Conservation (phyloP, 2,113 vertebrate species). For the Oophaga pumilio region DNA sequence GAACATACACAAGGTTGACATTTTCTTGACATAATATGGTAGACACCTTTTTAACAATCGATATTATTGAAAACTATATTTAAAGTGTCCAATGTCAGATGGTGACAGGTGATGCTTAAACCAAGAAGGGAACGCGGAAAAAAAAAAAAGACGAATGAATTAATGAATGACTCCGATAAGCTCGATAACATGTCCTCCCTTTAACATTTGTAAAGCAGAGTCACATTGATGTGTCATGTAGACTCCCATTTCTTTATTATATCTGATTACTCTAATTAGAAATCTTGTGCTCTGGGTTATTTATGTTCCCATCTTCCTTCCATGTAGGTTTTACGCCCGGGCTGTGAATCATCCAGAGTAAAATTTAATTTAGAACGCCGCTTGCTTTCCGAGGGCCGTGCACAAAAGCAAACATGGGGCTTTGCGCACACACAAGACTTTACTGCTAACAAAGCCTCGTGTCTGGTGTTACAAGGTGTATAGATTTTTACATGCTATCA, state of each 20-base stretch:
- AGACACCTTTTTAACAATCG: no score
- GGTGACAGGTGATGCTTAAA: not conserved
- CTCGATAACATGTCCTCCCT: not conserved
- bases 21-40: no score
- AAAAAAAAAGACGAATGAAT: not conserved
- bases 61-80: no score
- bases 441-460: not conserved
- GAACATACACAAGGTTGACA: no score
- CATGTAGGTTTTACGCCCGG: slow-evolving; percentile 56
- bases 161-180: not conserved
- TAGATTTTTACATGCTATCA: not conserved
- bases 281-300: slow-evolving; percentile 64
- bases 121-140: not conserved
- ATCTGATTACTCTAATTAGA: slow-evolving; percentile 66
- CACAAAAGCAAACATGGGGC: slow-evolving; percentile 2
- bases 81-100: no score
- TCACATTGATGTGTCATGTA: not conserved
- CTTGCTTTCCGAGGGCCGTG: not conserved
- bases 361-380: slow-evolving; percentile 64
- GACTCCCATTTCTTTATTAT: slow-evolving; percentile 60
- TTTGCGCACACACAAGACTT: not conserved
- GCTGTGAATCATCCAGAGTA: slow-evolving; percentile 64
- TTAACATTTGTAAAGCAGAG: not conserved
- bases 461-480: not conserved
- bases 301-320: slow-evolving; percentile 64